Base-by-base conservation (phyloP, 1,140 invertebrate genomes). In the Scaptomyza montana region DNA sequence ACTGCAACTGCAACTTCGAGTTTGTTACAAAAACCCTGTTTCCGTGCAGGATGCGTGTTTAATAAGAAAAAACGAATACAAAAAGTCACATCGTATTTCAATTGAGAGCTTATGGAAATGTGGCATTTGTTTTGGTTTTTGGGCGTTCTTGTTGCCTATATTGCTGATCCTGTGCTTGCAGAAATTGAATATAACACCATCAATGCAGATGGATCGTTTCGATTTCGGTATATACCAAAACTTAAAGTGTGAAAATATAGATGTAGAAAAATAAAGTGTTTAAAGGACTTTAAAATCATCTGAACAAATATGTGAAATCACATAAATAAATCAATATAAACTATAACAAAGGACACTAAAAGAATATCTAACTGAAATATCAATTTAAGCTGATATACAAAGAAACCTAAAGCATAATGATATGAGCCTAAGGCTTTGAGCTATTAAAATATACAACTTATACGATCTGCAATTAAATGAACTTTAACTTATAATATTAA, bases 201-300 rank as follows among this genome's bases (percentile, higher is more conserved):
- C 10, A 93, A 94, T 74, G 92, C 92, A n/a, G 94, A 95, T 92
- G 94, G 94, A 76, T 95, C 94, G 19, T 95, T 93, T 77, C 93
- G 94, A 91, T 95, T 95, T 91, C 94, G 94, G 93, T 93, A 77
- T 19, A 30, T 50, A 33, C 8, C n/a, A 50, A 28, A 28, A 13
- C 3, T 5, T 8, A 33, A 21, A 63, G 9, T 39, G 46, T 36
- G 28, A 51, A 51, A 8, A n/a, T 41, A 43, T 33, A 2, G 7
- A 49, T 5, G 25, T 25, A 25, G 3, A 4, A 3, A 3, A 21
- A 47, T 2, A 9, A 47, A 9, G 46, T 47, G 9, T 47, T 43
- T 4, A 43, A 43, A 43, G 19, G 16, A 47, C 2, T 25, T 2
- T 25, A 25, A 3, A 2, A 2, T 25, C 21, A 25, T 25, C 21